A percentile compares a stretch with the other conserved stretches of the same genome.
Evolutionary conservation across 2,113 vertebrate species (phyloP).

Genomic region (Emydocephalus ijimae): DNA sequence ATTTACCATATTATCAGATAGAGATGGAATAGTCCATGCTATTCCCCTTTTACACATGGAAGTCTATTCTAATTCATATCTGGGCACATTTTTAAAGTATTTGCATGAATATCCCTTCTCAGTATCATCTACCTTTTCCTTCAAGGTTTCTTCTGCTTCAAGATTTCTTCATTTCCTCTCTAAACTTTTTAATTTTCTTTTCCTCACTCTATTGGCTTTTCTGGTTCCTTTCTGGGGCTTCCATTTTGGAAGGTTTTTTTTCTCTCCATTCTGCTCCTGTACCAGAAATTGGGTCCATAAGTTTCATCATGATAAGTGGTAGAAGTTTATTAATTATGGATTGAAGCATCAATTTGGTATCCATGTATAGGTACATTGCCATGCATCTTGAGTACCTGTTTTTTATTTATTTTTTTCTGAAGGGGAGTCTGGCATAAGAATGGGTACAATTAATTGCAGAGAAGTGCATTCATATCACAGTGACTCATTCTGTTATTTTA

Average conservation of each 20-base stretch:
- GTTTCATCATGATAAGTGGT: not conserved
- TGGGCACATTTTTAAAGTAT: not conserved
- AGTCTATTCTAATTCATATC: not conserved
- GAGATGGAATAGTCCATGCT: not conserved
- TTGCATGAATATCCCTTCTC: not conserved
- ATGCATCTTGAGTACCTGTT: not conserved
- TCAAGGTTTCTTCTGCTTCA: not conserved
- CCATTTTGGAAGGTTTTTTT: not conserved
- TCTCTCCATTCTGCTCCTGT: not conserved
- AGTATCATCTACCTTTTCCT: not conserved
- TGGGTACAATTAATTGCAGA: not conserved
- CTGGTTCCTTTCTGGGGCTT: not conserved
- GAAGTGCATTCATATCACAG: not conserved
- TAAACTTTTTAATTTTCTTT: not conserved
- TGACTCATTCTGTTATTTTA: not conserved
- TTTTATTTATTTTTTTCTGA: conserved; percentile 67
- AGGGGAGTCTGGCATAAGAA: conserved; percentile 38
- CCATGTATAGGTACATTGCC: not conserved
- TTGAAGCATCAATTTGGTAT: not conserved
- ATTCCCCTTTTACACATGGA: not conserved
- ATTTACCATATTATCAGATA: not conserved
- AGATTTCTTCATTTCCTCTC: not conserved
- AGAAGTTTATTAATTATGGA: not conserved
- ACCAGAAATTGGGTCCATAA: not conserved
- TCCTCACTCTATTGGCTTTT: not conserved